Base-by-base conservation (phyloP, 2,113 vertebrate species). In the Tenebrosternarchus preto region DNA sequence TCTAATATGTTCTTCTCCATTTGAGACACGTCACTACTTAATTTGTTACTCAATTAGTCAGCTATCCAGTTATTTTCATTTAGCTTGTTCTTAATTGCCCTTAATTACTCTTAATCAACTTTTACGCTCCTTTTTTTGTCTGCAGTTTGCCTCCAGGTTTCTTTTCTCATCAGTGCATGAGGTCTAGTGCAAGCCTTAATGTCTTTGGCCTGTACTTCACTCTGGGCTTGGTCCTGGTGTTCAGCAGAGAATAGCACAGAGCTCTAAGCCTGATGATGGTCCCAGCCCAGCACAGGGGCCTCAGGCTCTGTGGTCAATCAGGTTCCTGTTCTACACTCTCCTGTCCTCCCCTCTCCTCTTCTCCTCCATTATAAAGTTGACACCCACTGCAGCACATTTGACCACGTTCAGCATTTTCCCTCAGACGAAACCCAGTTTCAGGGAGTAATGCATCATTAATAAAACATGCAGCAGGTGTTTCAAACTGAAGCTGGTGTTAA, bases 401-500 rank as follows among this genome's bases (percentile, higher is more conserved):
- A 77, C 75, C 75, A 29, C 3, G 25, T 59, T 73, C 27, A 43
- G 46, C 60, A 43, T 2, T 36, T 16, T 60, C 50, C 77, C 31
- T 16, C 76, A 16, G 64, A 39, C 69, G n/a, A 59, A 61, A 55
- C 72, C 66, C 70, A 59, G 33, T 70, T 61, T 64, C 59, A 64
- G 24, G 27, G 7, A 39, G 20, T 43, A 69, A 75, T 66, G 55
- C 4, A 17, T 68, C 39, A 36, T 71, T 76, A 80, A 68, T 77
- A 80, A 82, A 60, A 55, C 71, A 80, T 66, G 59, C 50, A 24
- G 59, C 20, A 17, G 81, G 66, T 80, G 68, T 82, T 82, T 71
- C 60, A 27, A 61, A 57, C 80, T 76, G 76, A 80, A 73, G 83
- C 61, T 76, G 66, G 72, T 39, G 73, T 85, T 80, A 80, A 85